Percentiles rank a stretch among this genome's conserved stretches.
These are phyloP conservation scores for Meleagris gallopavo DNA, from an alignment of 2,113 vertebrate species.

Conservation along the genomic window DNA sequence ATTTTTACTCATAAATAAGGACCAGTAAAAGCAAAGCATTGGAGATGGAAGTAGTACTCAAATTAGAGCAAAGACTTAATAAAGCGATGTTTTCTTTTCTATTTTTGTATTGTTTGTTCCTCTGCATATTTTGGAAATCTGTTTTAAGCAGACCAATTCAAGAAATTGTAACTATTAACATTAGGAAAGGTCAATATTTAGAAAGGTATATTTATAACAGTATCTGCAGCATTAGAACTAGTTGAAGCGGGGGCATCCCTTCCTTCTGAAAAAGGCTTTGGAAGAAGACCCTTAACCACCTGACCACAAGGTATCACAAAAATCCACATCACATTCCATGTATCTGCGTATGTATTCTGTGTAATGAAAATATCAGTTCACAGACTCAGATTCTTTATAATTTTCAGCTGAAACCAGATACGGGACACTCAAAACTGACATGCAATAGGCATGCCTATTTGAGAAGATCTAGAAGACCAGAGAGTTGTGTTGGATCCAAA, in stretches of 20 bases:
- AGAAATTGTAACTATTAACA: not conserved
- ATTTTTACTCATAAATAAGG: not conserved
- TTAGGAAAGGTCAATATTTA: not conserved
- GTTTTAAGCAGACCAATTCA: not conserved
- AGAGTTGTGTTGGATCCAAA: not conserved
- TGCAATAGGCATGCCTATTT: not conserved
- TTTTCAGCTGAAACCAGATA: not conserved
- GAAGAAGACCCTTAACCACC: not conserved
- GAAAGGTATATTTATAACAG: not conserved
- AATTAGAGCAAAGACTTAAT: not conserved
- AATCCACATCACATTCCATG: not conserved
- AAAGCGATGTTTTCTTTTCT: not conserved
- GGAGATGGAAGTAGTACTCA: accelerated
- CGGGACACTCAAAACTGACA: not conserved
- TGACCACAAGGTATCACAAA: not conserved
- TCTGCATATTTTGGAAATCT: not conserved
- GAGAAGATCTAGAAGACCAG: not conserved
- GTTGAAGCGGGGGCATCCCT: not conserved
- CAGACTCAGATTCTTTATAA: not conserved
- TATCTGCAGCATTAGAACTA: not conserved
- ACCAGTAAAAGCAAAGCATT: not conserved
- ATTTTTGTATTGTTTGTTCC: not conserved
- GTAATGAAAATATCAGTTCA: not conserved
- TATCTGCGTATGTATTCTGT: too few relatives aligned
- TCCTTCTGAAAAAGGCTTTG: not conserved